Evolutionary conservation across 2,888 invertebrate genomes (phyloP).

Genomic region (Dichetophora obliterata): DNA sequence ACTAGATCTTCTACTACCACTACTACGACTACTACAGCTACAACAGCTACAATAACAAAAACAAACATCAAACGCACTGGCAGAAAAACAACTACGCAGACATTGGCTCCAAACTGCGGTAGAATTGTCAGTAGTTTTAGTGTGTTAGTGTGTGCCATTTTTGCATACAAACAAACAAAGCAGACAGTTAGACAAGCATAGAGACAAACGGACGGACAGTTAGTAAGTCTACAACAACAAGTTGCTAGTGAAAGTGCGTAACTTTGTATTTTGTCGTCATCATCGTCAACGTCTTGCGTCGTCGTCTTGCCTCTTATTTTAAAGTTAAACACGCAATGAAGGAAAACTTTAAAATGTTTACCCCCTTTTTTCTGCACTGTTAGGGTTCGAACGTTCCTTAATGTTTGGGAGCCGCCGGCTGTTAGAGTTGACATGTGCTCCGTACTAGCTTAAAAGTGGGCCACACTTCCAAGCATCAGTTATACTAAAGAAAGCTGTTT

Average conservation of each 20-base stretch:
- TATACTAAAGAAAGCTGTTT: background rate
- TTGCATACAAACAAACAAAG: background rate
- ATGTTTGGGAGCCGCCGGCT: background rate
- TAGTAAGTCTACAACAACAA: constrained; percentile 25
- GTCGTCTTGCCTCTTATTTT: background rate
- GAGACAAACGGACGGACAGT: constrained; percentile 22
- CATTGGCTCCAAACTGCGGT: constrained; percentile 1
- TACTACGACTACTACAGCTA: background rate
- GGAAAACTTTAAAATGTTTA: constrained; percentile 5
- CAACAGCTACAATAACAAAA: background rate
- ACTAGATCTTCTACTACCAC: constrained; percentile 3
- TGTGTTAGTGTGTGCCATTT: background rate
- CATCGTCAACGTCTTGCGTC: background rate
- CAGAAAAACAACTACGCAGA: background rate
- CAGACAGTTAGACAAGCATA: background rate
- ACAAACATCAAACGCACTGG: background rate
- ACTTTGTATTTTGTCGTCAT: constrained; percentile 13
- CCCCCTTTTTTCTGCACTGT: background rate
- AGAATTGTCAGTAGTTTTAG: background rate
- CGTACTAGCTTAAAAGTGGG: background rate
- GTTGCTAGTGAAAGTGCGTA: constrained; percentile 28
- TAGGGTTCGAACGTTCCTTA: background rate
- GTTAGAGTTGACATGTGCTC: background rate
- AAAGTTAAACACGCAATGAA: background rate
- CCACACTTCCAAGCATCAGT: background rate